These are phyloP conservation scores for Nephrotoma flavescens DNA, from an alignment of 2,888 invertebrate genomes.

Conservation along the genomic window DNA sequence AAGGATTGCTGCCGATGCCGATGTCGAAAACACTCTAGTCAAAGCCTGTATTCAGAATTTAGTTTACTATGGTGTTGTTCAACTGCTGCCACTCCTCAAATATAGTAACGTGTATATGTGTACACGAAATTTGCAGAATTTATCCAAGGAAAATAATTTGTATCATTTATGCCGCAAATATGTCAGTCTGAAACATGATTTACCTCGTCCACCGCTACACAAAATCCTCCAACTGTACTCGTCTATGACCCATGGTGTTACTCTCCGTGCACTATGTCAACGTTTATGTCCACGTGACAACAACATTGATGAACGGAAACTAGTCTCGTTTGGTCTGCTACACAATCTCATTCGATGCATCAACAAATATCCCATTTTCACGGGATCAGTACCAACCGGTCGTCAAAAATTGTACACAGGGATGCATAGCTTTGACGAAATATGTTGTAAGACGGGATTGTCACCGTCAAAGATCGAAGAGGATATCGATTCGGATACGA, in stretches of 20 bases:
- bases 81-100: conserved; percentile 63
- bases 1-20: conserved; percentile 76
- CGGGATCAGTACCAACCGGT: conserved; percentile 31
- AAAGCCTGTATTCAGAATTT: conserved; percentile 90
- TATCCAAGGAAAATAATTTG: conserved; percentile 48
- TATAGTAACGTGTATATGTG: conserved; percentile 77
- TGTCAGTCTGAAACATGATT: conserved; percentile 25
- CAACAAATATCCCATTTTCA: conserved; percentile 38
- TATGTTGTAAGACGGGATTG: conserved; percentile 71
- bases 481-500: conserved; percentile 69
- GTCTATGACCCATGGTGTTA: conserved; percentile 54
- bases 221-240: conserved; percentile 40
- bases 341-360: conserved; percentile 44
- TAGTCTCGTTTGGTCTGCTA: conserved; percentile 42
- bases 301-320: conserved; percentile 34
- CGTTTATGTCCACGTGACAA: conserved; percentile 45
- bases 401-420: conserved; percentile 63
- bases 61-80: conserved; percentile 60
- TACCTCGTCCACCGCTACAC: conserved; percentile 24
- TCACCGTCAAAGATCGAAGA: conserved; percentile 63
- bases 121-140: conserved; percentile 53
- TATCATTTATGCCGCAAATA: conserved; percentile 49
- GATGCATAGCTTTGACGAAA: conserved; percentile 69
- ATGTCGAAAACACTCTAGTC: conserved; percentile 85
- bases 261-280: conserved; percentile 51